phyloP scores from a whole-genome alignment of 2,797 vertebrate genomes.

The Esox lucius region DNA sequence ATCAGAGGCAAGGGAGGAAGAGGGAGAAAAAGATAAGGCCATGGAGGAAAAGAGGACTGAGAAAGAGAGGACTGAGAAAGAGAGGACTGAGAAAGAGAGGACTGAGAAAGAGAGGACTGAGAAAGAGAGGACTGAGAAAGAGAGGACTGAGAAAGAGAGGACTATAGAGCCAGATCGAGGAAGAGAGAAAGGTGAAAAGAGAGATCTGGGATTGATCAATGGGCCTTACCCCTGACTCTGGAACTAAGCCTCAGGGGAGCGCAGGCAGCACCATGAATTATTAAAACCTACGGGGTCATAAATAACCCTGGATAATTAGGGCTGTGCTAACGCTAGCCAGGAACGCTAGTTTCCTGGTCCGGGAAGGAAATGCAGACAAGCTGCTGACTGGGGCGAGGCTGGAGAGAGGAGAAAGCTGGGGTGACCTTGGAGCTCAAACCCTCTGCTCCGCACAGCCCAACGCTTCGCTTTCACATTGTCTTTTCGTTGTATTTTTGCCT shows the following conservation, averaged over 20 bases:
- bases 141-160: conserved; percentile 12
- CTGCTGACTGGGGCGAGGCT: background rate
- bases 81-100: no score
- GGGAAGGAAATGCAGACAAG: background rate
- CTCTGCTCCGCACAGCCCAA: conserved; percentile 1
- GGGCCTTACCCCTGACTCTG: conserved; percentile 74
- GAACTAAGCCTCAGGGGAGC: conserved; percentile 73
- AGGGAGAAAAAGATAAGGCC: conserved; percentile 19
- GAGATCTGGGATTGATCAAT: conserved; percentile 79
- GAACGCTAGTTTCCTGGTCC: background rate
- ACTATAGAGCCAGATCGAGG: background rate
- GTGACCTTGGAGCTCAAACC: conserved; percentile 63
- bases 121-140: background rate
- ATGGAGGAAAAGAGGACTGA: background rate
- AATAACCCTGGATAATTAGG: conserved; percentile 70
- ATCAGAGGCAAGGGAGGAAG: conserved; percentile 46
- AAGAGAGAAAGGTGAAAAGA: conserved; percentile 38
- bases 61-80: conserved; percentile 3
- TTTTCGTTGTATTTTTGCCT: background rate
- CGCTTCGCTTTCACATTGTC: background rate
- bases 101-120: background rate
- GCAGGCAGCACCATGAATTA: conserved; percentile 74
- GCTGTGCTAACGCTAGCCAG: conserved; percentile 45
- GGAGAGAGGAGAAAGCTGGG: conserved; percentile 20
- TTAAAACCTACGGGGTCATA: conserved; percentile 67